Conservation (phyloP, 2,113 vertebrate genomes). For the Gavia stellata region DNA sequence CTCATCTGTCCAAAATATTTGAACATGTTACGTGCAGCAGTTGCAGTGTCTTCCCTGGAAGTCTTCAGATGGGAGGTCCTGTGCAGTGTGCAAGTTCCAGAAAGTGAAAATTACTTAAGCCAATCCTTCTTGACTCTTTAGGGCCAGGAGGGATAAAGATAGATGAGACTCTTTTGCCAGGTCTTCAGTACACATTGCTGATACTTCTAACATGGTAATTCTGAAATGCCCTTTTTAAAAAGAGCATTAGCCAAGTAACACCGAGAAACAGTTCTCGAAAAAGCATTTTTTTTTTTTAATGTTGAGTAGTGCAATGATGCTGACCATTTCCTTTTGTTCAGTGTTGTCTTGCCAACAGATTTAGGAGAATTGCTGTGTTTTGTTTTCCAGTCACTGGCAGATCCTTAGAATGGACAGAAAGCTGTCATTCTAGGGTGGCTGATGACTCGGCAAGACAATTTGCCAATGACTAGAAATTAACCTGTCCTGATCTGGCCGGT, state of each 20-base stretch:
- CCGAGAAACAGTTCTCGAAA: neutral
- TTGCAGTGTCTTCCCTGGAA: neutral
- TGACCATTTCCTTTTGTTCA: neutral
- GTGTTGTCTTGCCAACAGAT: neutral
- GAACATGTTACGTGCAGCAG: neutral
- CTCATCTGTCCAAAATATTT: neutral
- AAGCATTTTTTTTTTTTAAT: neutral
- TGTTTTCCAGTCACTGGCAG: neutral
- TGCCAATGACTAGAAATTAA: neutral
- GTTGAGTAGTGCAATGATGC: neutral
- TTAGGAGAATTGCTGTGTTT: neutral
- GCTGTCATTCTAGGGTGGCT: neutral
- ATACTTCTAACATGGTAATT: neutral
- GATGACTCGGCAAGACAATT: neutral
- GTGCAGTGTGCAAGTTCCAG: neutral
- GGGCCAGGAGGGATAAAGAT: neutral
- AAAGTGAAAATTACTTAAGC: neutral
- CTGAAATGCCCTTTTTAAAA: neutral
- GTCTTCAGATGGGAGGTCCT: neutral
- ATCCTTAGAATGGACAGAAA: neutral
- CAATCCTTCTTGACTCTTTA: neutral
- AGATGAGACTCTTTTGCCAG: neutral
- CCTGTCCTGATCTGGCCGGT: neutral
- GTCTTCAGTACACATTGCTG: neutral
- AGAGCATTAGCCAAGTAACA: neutral